A percentile compares a stretch with the other conserved stretches of the same genome.
Conservation (phyloP, 2,888 invertebrate species). For the Molorchus minor region DNA sequence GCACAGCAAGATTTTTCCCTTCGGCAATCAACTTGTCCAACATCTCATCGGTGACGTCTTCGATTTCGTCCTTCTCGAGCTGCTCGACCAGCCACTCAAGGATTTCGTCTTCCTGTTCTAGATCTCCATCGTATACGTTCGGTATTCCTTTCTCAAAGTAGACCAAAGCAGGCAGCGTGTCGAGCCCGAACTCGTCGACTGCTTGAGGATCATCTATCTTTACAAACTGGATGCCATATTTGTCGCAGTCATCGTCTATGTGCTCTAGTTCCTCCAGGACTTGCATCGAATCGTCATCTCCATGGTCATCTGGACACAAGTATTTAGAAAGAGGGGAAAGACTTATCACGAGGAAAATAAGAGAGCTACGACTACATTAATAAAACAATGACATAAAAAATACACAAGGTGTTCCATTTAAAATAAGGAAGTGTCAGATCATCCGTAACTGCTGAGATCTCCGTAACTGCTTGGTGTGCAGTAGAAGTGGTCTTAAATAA, state of each 20-base stretch:
- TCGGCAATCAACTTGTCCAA: slow-evolving; percentile 88
- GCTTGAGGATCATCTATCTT: slow-evolving; percentile 89
- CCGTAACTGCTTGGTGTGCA: no score
- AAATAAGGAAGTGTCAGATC: no score
- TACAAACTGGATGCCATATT: slow-evolving; percentile 91
- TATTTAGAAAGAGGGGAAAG: no score
- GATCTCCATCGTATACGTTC: slow-evolving; percentile 89
- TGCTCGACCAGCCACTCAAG: slow-evolving; percentile 88
- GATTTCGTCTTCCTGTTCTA: slow-evolving; percentile 89
- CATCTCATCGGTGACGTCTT: slow-evolving; percentile 95
- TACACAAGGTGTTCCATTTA: no score
- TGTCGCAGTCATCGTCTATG: slow-evolving; percentile 93
- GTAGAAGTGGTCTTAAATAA: no score
- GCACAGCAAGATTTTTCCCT: slow-evolving; percentile 86
- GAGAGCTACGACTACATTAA: background rate
- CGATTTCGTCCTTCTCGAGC: slow-evolving; percentile 91
- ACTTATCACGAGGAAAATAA: no score
- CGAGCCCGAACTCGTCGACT: slow-evolving; percentile 88
- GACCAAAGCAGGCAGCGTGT: slow-evolving; percentile 82
- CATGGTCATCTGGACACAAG: slow-evolving; percentile 88
- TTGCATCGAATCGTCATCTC: slow-evolving; percentile 87
- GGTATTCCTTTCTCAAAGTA: slow-evolving; percentile 95
- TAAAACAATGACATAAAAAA: no score
- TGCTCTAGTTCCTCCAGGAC: slow-evolving; percentile 88
- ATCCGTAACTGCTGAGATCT: no score